Evolutionary conservation across 2,797 vertebrate species (phyloP).

Genomic region (Mastacembelus armatus): DNA sequence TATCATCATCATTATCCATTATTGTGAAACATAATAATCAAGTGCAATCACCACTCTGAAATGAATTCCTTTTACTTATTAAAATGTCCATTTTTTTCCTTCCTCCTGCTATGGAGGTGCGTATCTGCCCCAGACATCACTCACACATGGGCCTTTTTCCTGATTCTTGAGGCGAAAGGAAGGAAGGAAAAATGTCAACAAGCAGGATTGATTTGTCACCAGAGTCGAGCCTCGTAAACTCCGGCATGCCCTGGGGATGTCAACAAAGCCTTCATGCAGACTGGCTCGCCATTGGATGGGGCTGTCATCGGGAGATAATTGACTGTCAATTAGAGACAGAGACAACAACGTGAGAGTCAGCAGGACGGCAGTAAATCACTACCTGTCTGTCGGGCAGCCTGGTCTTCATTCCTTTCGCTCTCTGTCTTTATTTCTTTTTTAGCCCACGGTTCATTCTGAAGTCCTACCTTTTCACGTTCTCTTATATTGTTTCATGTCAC

Average conservation of each 20-base stretch:
- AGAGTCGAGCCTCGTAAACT: slow-evolving; percentile 54
- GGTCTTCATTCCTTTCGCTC: slow-evolving; percentile 41
- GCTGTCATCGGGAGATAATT: slow-evolving; percentile 75
- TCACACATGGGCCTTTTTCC: slow-evolving; percentile 8
- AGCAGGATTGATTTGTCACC: slow-evolving; percentile 69
- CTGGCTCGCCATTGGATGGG: slow-evolving; percentile 49
- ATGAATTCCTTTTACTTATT: slow-evolving; percentile 33
- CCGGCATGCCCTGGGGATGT: slow-evolving; percentile 48
- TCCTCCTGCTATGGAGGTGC: not conserved
- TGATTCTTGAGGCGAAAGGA: not conserved
- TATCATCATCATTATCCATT: slow-evolving; percentile 22
- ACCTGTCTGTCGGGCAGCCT: slow-evolving; percentile 62
- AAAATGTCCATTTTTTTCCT: slow-evolving; percentile 12
- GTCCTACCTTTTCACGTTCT: slow-evolving; percentile 19
- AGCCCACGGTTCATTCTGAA: slow-evolving; percentile 1
- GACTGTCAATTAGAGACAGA: slow-evolving; percentile 78
- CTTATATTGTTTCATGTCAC: not conserved
- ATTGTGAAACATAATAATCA: slow-evolving; percentile 47
- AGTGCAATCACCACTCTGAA: slow-evolving; percentile 39
- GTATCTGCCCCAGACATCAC: not conserved
- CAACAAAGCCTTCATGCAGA: slow-evolving; percentile 62
- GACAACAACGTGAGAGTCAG: slow-evolving; percentile 67
- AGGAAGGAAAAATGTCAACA: slow-evolving; percentile 33
- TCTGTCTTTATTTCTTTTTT: slow-evolving; percentile 34
- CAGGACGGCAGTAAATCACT: slow-evolving; percentile 73